Evolutionary conservation across 2,888 invertebrate species (phyloP).

Genomic region (Drosophila colorata): DNA sequence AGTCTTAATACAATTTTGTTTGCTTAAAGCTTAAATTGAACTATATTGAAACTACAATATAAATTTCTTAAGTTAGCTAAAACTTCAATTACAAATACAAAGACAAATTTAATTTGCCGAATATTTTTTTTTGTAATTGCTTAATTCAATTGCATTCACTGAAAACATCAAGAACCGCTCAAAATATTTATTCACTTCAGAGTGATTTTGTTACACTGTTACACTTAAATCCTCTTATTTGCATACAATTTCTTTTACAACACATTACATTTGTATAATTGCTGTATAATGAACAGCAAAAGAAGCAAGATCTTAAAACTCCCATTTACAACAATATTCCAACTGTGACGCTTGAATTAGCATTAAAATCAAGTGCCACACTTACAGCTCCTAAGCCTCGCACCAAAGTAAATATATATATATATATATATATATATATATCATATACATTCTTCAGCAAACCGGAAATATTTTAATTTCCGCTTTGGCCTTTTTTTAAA

Average conservation of each 20-base stretch:
- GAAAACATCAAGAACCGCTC: no score
- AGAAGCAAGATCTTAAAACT: slow-evolving; percentile 12
- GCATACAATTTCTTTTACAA: not conserved
- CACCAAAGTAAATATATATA: slow-evolving; percentile 4
- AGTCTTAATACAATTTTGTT: no score
- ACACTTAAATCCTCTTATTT: not conserved
- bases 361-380: slow-evolving; percentile 57
- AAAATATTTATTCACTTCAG: slow-evolving; percentile 1
- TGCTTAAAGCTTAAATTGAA: no score
- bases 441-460: slow-evolving; percentile 52
- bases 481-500: slow-evolving; percentile 47
- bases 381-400: slow-evolving; percentile 9
- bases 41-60: no score
- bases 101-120: no score
- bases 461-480: slow-evolving; percentile 82
- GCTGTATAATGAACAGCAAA: slow-evolving; percentile 4
- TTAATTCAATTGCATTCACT: no score
- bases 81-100: no score
- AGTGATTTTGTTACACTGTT: not conserved
- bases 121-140: no score
- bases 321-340: slow-evolving; percentile 26
- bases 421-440: slow-evolving; percentile 16
- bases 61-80: no score
- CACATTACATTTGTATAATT: slow-evolving; percentile 13
- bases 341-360: slow-evolving; percentile 65